Evolutionary conservation across 2,888 invertebrate genomes (phyloP), one percentile per base, ranked within the genome.

Genomic region (Cephus rjabovi): DNA sequence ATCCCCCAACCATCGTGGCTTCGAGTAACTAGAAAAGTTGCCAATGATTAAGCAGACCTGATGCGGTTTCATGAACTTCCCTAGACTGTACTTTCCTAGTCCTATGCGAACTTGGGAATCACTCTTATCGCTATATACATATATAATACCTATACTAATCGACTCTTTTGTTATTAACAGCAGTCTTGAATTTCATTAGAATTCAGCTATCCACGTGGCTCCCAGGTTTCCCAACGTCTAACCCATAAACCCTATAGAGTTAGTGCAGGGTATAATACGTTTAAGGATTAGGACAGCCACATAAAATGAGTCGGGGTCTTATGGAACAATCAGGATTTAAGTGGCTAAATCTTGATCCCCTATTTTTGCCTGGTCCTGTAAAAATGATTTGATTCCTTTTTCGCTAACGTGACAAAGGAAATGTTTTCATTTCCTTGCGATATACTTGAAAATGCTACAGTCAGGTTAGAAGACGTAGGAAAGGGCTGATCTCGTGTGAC

Each of bases 21-120:
- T 56, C 56, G 56, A 15, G 6, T 79, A 80, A 80, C 78, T 79
- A 80, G 79, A 79, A 81, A 81, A 81, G 75, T 81, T 81, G 75
- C 56, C 12, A 75, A 80, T 81, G 75, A 79, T 81, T 80, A 80
- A 77, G 69, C 77, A 75, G 30, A 71, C 68, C 15, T 33, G 70
- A 76, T 75, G 77, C 34, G 70, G 6, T 56, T 23, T 56, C 23
- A 15, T 2, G 23, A 56, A 56, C 23, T 23, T 56, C 9, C 23
- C 75, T 69, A n/a, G 75, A 56, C 75, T 34, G 34, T n/a, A 11
- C 68, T 75, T 75, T 69, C 73, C 70, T n/a, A n/a, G 31, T 77
- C 76, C 78, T 78, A 75, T 74, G 23, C 15, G 15, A 40, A 40
- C 15, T 15, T 12, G 35, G 15, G 4, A 23, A 15, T 15, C 15